Evolutionary conservation across 2,797 vertebrate species (phyloP).

Genomic region (Tokudaia tokunoshimensis): DNA sequence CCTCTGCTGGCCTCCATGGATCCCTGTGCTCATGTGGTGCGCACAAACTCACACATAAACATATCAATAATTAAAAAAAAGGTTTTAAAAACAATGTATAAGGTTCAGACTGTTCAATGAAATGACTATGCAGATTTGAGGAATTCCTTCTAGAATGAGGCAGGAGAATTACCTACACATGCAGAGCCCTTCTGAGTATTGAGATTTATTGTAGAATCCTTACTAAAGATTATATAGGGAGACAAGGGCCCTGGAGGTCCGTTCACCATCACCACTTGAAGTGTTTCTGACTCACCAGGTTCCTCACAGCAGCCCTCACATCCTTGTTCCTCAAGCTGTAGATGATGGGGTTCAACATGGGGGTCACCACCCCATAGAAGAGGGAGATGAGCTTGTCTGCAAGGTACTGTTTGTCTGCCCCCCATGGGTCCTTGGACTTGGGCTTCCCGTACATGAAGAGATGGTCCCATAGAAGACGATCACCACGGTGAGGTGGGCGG

Average conservation of each 20-base stretch:
- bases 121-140: not conserved
- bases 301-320: too few relatives aligned
- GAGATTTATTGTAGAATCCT: not conserved
- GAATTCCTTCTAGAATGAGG: not conserved
- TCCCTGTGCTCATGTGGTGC: not conserved
- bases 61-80: not conserved
- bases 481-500: slow-evolving; percentile 71
- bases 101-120: not conserved
- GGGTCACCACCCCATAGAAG: slow-evolving; percentile 76
- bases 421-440: slow-evolving; percentile 58
- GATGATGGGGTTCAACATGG: too few relatives aligned
- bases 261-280: not conserved
- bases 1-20: not conserved
- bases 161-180: not conserved
- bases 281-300: not conserved
- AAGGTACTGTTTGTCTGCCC: slow-evolving; percentile 56
- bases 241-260: not conserved
- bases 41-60: not conserved
- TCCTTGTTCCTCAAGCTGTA: too few relatives aligned
- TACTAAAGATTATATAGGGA: not conserved
- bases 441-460: slow-evolving; percentile 79
- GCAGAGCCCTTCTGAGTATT: not conserved
- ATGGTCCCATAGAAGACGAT: slow-evolving; percentile 73
- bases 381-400: slow-evolving; percentile 75
- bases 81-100: not conserved